phyloP scores from a whole-genome alignment of 2,797 vertebrate genomes.

The Sarcophilus harrisii region DNA sequence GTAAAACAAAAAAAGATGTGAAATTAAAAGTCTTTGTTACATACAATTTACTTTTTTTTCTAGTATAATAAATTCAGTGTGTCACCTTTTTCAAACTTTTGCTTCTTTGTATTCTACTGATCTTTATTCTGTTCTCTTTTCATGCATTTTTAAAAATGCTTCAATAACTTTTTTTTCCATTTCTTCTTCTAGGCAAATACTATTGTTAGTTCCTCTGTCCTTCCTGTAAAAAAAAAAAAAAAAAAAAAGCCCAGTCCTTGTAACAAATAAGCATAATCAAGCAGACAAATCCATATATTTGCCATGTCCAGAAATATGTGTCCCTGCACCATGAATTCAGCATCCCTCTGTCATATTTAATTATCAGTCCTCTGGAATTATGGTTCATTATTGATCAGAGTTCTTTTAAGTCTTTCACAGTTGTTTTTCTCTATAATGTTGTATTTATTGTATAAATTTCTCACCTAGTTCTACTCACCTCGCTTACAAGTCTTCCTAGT shows the following conservation, averaged over 20 bases:
- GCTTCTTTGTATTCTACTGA: not conserved
- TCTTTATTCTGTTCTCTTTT: not conserved
- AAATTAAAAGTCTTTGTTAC: not conserved
- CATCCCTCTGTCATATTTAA: not conserved
- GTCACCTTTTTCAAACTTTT: not conserved
- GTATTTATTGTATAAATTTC: not conserved
- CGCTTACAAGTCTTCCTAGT: not conserved
- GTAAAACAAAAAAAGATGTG: not conserved
- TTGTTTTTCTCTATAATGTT: not conserved
- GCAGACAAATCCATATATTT: not conserved
- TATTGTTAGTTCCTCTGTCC: not conserved
- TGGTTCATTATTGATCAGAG: not conserved
- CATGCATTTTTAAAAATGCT: not conserved
- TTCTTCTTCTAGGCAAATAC: not conserved
- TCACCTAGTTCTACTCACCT: not conserved
- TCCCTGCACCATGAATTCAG: not conserved
- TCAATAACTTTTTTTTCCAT: not conserved
- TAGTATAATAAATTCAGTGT: not conserved
- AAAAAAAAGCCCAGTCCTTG: not conserved
- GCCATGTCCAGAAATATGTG: not conserved
- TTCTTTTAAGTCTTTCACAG: not conserved
- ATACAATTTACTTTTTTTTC: not conserved
- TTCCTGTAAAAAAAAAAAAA: not conserved
- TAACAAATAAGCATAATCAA: not conserved
- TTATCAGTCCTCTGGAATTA: not conserved